These are phyloP conservation scores for Bombus confusus DNA, from an alignment of 1,140 invertebrate genomes.

Conservation along the genomic window DNA sequence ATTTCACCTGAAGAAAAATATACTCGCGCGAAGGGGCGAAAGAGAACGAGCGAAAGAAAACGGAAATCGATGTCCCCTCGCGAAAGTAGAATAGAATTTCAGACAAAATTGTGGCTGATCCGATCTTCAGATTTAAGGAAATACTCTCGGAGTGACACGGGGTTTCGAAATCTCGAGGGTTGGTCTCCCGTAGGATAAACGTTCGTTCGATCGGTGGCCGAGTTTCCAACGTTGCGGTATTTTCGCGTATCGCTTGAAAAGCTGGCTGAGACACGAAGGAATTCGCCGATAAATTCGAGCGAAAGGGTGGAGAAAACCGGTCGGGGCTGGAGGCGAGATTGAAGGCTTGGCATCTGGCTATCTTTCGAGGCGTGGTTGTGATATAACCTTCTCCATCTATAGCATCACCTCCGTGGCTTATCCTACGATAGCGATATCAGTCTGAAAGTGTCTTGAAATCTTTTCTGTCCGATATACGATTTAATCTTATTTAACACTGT, in stretches of 20 bases:
- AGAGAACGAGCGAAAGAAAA: not conserved
- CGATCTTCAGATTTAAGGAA: not conserved
- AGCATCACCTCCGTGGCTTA: conserved; percentile 30
- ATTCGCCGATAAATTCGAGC: conserved; percentile 34
- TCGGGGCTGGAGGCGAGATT: conserved; percentile 19
- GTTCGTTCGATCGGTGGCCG: conserved; percentile 19
- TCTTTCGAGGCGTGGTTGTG: conserved; percentile 45
- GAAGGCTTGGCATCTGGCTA: conserved; percentile 56
- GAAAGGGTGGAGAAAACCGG: conserved; percentile 28
- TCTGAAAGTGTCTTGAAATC: not conserved
- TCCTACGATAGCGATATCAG: conserved; percentile 26
- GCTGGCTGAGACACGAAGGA: conserved; percentile 41
- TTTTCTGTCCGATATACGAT: not conserved
- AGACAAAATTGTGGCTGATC: not conserved
- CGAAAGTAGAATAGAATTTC: not conserved
- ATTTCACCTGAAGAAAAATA: conserved; percentile 1
- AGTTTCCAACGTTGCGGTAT: conserved; percentile 10
- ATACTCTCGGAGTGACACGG: not conserved
- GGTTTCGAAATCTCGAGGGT: too few relatives aligned
- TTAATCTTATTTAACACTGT: not conserved
- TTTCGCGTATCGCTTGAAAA: conserved; percentile 26
- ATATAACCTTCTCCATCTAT: conserved; percentile 52
- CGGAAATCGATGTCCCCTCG: not conserved
- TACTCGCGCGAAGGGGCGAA: too few relatives aligned
- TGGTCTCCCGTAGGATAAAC: not conserved